Evolutionary conservation across 1,140 invertebrate species (phyloP), one percentile per base, ranked within the genome.

Genomic region (Penaeus japonicus): DNA sequence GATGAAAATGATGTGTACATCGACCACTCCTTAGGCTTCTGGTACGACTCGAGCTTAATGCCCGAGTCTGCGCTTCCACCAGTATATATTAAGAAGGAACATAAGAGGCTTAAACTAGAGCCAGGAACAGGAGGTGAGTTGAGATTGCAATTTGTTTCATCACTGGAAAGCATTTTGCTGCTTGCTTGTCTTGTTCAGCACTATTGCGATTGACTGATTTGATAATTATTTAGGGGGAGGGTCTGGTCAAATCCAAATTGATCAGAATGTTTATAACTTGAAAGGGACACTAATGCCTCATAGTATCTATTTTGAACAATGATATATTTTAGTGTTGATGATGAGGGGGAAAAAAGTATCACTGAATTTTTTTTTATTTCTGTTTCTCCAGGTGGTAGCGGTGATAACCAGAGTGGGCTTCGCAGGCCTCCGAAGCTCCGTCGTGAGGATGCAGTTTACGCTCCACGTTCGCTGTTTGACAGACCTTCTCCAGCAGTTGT

Each of bases 1-100:
- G 96, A 96, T 92, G 97, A 98, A 90, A 96, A 96, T 92, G 97
- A 99, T 92, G 95, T 98, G 17, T 98, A 98, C 93, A 95, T 98
- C 87, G 97, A 99, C 92, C 95, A 96, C 91, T 95, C 96, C 75
- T 92, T 97, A 91, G 94, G 95, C 54, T 97, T 97, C 91, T 94
- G 98, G 75, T 99, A 99, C 92, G 96, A 98, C 85, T 95, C 94
- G 18, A 94, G 83, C 35, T 75, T 96, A 18, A 98, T 99, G 94
- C 93, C 95, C 17, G 97, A 99, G 92, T 93, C 95, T 39, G 95
- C 96, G 91, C 92, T 98, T 35, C 97, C 97, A 17, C 96, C 97
- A 12, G 95, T 98, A 22, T 97, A 97, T 91, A 93, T 96, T 22
- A 96, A 95, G 91, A 96, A 96, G 91, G 96, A 92, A 54, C 93